Conservation (phyloP, 1,140 invertebrate species). For the Euura saliciscinereae region DNA sequence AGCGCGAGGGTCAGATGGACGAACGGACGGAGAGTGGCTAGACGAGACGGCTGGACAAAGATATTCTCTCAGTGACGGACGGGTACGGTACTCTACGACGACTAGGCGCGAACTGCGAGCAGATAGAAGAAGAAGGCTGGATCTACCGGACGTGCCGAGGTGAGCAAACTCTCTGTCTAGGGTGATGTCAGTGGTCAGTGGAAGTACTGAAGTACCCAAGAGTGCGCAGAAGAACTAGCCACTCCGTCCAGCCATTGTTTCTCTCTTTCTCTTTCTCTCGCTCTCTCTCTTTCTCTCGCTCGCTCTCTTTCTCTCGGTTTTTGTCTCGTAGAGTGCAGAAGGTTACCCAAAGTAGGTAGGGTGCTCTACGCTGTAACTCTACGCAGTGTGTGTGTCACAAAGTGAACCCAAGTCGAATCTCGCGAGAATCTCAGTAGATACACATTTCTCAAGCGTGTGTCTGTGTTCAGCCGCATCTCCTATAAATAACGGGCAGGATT, state of each 20-base stretch:
- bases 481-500: constrained; percentile 64
- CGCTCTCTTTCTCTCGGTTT: constrained; percentile 36
- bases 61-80: constrained; percentile 32
- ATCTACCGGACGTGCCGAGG: constrained; percentile 40
- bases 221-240: constrained; percentile 12
- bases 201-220: constrained; percentile 18
- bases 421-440: constrained; percentile 51
- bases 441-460: constrained; percentile 53
- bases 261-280: constrained; percentile 18
- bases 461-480: constrained; percentile 61
- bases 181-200: constrained; percentile 18
- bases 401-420: constrained; percentile 55
- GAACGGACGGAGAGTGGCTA: constrained; percentile 50
- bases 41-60: constrained; percentile 35
- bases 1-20: constrained; percentile 49
- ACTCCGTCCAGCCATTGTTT: constrained; percentile 8
- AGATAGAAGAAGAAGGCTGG: constrained; percentile 33
- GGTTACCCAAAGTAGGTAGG: constrained; percentile 54
- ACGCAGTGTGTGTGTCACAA: constrained; percentile 56
- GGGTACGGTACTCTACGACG: constrained; percentile 30
- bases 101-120: constrained; percentile 38
- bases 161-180: constrained; percentile 14
- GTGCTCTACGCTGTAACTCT: constrained; percentile 58
- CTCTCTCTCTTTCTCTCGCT: constrained; percentile 6
- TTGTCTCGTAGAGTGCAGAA: constrained; percentile 51